Percentiles rank a stretch among this genome's conserved stretches.
phyloP scores from a whole-genome alignment of 2,888 invertebrate genomes.

The Exocentrus adspersus region DNA sequence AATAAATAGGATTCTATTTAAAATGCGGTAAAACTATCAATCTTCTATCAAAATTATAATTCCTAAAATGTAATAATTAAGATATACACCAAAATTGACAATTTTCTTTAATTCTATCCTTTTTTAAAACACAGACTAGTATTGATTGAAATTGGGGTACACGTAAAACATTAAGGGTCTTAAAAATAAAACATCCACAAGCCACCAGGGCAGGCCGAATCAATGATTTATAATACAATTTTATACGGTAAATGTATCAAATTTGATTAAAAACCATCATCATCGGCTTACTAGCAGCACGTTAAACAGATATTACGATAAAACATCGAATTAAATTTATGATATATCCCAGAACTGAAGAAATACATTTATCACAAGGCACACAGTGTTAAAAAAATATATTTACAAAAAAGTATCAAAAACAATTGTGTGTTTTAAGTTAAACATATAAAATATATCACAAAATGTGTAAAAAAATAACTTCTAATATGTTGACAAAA shows the following conservation, averaged over 20 bases:
- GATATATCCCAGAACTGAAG: conserved; percentile 38
- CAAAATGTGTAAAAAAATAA: conserved; percentile 17
- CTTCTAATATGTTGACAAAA: conserved; percentile 16
- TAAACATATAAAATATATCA: conserved; percentile 22
- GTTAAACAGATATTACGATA: conserved; percentile 11
- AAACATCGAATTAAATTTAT: conserved; percentile 28
- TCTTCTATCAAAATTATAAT: conserved; percentile 40
- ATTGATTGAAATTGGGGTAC: conserved; percentile 37
- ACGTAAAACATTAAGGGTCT: conserved; percentile 33
- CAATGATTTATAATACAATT: conserved; percentile 7
- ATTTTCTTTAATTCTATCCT: conserved; percentile 36
- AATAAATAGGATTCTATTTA: conserved; percentile 48
- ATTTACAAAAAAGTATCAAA: conserved; percentile 23
- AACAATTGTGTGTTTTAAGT: conserved; percentile 8
- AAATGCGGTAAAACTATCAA: conserved; percentile 35
- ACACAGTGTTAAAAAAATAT: conserved; percentile 44
- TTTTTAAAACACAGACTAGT: conserved; percentile 43
- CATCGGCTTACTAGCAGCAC: conserved; percentile 5
- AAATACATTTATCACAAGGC: conserved; percentile 52
- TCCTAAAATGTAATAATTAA: conserved; percentile 37
- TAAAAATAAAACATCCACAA: conserved; percentile 26
- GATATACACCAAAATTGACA: conserved; percentile 45
- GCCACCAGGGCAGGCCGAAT: conserved; percentile 5
- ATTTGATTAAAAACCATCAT: conserved; percentile 9
- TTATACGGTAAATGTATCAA: background rate